Evolutionary conservation across 2,113 vertebrate genomes (phyloP).

Genomic region (Bubo bubo): DNA sequence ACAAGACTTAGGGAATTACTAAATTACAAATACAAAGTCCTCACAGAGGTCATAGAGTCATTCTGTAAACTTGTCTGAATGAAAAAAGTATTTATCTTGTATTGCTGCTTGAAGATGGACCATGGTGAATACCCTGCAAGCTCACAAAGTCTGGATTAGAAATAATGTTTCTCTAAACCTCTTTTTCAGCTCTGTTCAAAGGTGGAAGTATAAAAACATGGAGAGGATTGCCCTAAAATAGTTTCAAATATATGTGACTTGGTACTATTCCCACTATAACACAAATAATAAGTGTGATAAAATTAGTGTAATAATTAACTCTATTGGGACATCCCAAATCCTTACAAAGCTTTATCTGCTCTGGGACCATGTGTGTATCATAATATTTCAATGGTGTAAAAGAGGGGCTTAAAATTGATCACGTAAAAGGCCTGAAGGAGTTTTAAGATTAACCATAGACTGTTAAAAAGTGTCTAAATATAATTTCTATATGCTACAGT

Average conservation of each 20-base stretch:
- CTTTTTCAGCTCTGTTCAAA: not conserved
- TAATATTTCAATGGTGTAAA: not conserved
- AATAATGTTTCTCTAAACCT: not conserved
- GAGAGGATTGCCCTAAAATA: not conserved
- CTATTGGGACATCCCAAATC: not conserved
- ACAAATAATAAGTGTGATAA: not conserved
- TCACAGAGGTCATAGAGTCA: not conserved
- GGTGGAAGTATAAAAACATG: not conserved
- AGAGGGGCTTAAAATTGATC: not conserved
- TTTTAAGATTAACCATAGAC: not conserved
- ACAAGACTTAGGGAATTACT: not conserved
- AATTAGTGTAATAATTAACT: not conserved
- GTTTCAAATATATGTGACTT: not conserved
- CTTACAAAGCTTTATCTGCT: not conserved
- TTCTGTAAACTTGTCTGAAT: not conserved
- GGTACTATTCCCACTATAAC: not conserved
- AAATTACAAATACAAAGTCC: not conserved
- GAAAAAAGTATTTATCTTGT: not conserved
- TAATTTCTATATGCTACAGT: not conserved
- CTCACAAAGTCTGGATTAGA: not conserved
- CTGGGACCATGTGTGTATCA: not conserved
- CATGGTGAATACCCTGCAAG: not conserved
- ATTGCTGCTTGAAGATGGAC: not conserved
- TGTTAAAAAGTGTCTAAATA: not conserved
- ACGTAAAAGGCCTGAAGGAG: not conserved